Base-by-base conservation (phyloP, 2,888 invertebrate genomes). In the Coleophora flavipennella region DNA sequence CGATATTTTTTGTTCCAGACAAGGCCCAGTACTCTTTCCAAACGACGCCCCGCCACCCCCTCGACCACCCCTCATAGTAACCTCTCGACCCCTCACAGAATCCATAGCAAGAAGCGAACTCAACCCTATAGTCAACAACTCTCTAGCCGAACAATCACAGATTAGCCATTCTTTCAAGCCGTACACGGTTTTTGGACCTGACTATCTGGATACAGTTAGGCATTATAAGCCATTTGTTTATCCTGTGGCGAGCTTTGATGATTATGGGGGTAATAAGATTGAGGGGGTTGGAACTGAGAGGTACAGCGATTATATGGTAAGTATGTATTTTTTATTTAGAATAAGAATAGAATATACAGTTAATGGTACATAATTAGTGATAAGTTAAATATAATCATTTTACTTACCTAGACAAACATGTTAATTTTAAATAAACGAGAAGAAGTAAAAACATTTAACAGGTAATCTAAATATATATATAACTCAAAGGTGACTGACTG, bases 1-100 rank as follows among this genome's bases (percentile, higher is more conserved):
- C 20, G 6, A 20, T 20, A 3, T 39, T 31, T 25, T 45, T 14
- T 25, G 26, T 62, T 67, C 1, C 67, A 84, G 85, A 43, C 67
- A 84, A 61, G 85, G 85, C 0, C 85, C 85, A 39, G 78, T 84
- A 0, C 50, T 83, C 0, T 85, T 85, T 49, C 85, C 85, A 0
- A 81, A 73, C 48, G 72, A 76, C 40, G 67, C 57, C 0, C 71
- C 76, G 0, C 75, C 77, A 0, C 65, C 81, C 0, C 75, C 81
- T 0, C 62, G 68, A 0, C 63, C 67, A 0, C 84, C 85, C 0
- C 62, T 85, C 2, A 64, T 84, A 9, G 85, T 85, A 1, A 85
- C 85, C 0, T 67, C 84, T 0, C 50, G 83, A 2, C 84, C 84
- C 0, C 62, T 84, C 4, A 35, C 58, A 8, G 81, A 85, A 42